Evolutionary conservation across 1,140 invertebrate species (phyloP).

Genomic region (Cotesia vestalis): DNA sequence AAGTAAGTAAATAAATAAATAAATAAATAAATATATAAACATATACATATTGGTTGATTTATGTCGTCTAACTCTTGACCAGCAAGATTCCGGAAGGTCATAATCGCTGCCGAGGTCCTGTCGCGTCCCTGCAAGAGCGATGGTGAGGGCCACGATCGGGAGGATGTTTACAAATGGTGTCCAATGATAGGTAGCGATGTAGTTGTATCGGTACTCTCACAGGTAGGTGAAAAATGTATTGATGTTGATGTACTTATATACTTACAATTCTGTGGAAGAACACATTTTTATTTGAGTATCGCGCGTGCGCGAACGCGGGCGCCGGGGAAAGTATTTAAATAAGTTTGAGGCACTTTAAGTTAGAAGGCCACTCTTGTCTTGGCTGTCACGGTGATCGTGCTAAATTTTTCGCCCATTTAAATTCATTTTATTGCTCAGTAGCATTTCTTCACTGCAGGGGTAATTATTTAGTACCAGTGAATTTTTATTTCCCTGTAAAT

Average conservation of each 20-base stretch:
- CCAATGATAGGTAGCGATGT: slow-evolving; percentile 1
- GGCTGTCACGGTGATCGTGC: slow-evolving; percentile 47
- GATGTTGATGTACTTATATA: not conserved
- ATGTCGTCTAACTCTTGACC: slow-evolving; percentile 54
- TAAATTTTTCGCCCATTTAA: slow-evolving; percentile 43
- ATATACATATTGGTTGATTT: slow-evolving; percentile 23
- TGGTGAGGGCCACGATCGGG: slow-evolving; percentile 34
- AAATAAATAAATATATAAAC: not conserved
- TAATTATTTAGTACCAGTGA: not conserved
- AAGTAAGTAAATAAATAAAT: not conserved
- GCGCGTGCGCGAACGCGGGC: slow-evolving; percentile 33
- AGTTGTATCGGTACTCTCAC: not conserved
- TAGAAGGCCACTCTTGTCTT: slow-evolving; percentile 56
- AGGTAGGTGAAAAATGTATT: not conserved
- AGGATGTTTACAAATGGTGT: slow-evolving; percentile 23
- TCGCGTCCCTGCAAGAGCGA: slow-evolving; percentile 39
- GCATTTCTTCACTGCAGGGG: not conserved
- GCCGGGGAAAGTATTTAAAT: slow-evolving; percentile 60
- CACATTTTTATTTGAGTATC: slow-evolving; percentile 47
- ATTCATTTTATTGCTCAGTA: not conserved
- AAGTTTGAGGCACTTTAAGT: slow-evolving; percentile 50
- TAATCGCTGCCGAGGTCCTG: slow-evolving; percentile 54
- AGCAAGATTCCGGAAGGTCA: slow-evolving; percentile 59
- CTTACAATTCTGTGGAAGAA: slow-evolving; percentile 9
- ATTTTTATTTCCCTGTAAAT: not conserved